A percentile compares a stretch with the other conserved stretches of the same genome.
phyloP scores from a whole-genome alignment of 1,140 invertebrate genomes.

The Drosophila busckii region DNA sequence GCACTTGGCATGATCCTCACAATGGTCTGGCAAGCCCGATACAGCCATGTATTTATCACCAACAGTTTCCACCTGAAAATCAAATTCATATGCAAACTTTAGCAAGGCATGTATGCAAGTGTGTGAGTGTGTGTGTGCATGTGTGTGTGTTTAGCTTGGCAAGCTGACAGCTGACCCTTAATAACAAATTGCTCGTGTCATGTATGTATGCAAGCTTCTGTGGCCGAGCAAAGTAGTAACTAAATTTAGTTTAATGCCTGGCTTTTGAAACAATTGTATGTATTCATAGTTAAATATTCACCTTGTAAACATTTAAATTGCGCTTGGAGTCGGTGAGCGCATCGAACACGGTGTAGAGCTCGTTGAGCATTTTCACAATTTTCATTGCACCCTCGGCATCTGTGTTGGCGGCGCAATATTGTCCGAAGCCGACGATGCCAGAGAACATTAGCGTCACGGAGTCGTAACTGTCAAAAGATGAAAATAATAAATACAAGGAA shows the following conservation, averaged over 20 bases:
- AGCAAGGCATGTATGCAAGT: constrained; percentile 2
- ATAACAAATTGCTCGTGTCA: constrained; percentile 17
- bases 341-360: constrained; percentile 94
- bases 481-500: too few species aligned
- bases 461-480: constrained; percentile 84
- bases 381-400: constrained; percentile 94
- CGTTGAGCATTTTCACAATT: constrained; percentile 94
- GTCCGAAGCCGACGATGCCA: constrained; percentile 94
- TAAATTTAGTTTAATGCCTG: constrained; percentile 30
- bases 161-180: constrained; percentile 45
- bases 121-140: neutral
- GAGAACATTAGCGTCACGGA: constrained; percentile 95
- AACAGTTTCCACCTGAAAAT: constrained; percentile 96
- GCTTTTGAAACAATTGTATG: constrained; percentile 2
- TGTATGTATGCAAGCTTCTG: constrained; percentile 15
- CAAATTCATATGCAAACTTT: constrained; percentile 4
- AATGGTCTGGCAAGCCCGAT: constrained; percentile 96
- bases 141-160: constrained; percentile 1
- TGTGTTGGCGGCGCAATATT: constrained; percentile 91
- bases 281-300: constrained; percentile 76
- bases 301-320: constrained; percentile 97
- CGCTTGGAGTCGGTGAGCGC: constrained; percentile 93
- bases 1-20: constrained; percentile 93
- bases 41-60: constrained; percentile 99
- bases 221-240: constrained; percentile 43